Conservation (phyloP, 2,888 invertebrate species). For the Luperina testacea region DNA sequence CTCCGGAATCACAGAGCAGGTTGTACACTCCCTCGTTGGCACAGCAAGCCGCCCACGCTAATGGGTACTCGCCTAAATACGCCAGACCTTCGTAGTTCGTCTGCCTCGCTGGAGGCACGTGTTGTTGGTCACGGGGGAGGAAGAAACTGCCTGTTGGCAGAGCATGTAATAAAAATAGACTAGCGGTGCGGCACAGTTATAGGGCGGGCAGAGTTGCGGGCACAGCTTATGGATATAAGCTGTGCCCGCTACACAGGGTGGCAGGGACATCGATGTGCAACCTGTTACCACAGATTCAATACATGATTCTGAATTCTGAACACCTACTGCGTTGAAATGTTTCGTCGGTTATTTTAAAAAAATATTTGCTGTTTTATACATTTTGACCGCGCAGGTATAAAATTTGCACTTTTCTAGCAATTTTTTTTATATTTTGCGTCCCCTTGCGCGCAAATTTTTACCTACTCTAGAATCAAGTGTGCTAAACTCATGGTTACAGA, state of each 20-base stretch:
- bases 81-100: constrained; percentile 99
- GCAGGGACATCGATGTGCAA: background rate
- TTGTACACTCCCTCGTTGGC: constrained; percentile 99
- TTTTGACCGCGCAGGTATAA: background rate
- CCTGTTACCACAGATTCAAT: too few species aligned
- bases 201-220: background rate
- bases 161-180: background rate
- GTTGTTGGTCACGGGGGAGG: constrained; percentile 97
- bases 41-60: constrained; percentile 99
- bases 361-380: background rate
- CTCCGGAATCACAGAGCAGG: constrained; percentile 96
- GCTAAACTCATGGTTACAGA: background rate
- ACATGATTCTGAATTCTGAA: background rate
- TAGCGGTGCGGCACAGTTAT: background rate
- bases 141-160: constrained; percentile 94
- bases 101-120: constrained; percentile 93
- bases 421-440: background rate
- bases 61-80: constrained; percentile 98
- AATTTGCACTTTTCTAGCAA: background rate
- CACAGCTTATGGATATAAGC: background rate
- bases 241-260: background rate
- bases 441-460: too few species aligned
- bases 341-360: background rate
- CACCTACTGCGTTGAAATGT: too few species aligned
- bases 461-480: background rate